Evolutionary conservation across 1,140 invertebrate species (phyloP).

Genomic region (Oedothorax gibbosus): DNA sequence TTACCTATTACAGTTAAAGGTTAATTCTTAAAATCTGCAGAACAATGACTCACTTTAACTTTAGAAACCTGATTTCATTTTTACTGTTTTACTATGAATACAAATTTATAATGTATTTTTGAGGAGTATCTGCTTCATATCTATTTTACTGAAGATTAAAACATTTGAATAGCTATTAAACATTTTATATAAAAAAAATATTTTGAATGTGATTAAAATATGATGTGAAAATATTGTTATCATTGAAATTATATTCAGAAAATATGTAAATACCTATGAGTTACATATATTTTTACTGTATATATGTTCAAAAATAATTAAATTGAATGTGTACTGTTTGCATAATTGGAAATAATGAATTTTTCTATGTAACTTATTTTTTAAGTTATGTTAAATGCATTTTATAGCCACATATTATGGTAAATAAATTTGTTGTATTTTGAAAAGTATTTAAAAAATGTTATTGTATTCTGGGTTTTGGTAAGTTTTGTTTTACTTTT

Average conservation of each 20-base stretch:
- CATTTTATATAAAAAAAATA: conserved; percentile 16
- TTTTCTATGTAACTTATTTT: conserved; percentile 14
- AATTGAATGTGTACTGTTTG: conserved; percentile 7
- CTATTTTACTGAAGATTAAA: conserved; percentile 22
- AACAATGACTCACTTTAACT: too few species aligned
- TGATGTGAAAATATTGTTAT: conserved; percentile 26
- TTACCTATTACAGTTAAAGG: too few species aligned
- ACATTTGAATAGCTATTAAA: conserved; percentile 6
- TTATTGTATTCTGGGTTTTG: conserved; percentile 9
- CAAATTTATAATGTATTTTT: conserved; percentile 20
- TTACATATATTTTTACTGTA: conserved; percentile 36
- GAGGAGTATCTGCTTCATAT: conserved; percentile 10
- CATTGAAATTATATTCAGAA: conserved; percentile 27
- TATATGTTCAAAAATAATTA: conserved; percentile 20
- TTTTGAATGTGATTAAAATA: conserved; percentile 24
- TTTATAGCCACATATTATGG: conserved; percentile 10
- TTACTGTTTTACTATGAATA: too few species aligned
- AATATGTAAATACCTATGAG: conserved; percentile 31
- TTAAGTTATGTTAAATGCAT: conserved; percentile 19
- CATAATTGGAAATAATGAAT: neutral
- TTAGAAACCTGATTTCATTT: too few species aligned
- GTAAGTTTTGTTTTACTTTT: neutral
- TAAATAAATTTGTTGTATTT: conserved; percentile 32
- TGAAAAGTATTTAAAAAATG: conserved; percentile 13
- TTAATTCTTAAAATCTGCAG: too few species aligned